phyloP scores from a whole-genome alignment of 2,797 vertebrate genomes.

The Hafferia zeledoni region DNA sequence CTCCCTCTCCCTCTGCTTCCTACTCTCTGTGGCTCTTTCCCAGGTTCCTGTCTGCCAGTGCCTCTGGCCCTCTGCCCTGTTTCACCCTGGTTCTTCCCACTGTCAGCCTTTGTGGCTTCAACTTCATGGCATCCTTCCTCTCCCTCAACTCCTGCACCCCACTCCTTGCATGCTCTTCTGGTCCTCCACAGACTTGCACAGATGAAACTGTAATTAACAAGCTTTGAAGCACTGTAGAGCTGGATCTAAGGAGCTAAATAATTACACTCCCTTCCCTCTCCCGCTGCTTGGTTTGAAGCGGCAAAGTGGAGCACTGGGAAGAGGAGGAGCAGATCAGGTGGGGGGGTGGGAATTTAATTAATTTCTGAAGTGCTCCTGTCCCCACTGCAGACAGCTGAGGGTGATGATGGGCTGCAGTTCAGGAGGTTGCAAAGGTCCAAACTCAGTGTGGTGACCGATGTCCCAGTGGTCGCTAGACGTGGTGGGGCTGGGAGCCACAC shows the following conservation, averaged over 20 bases:
- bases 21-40: not conserved
- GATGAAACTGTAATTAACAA: constrained; percentile 57
- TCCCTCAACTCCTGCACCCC: not conserved
- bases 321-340: constrained; percentile 19
- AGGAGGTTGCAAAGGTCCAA: not conserved
- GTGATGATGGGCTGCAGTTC: not conserved
- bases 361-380: constrained; percentile 9
- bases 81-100: not conserved
- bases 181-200: not conserved
- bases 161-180: not conserved
- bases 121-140: not conserved
- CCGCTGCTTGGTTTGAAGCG: not conserved
- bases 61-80: not conserved
- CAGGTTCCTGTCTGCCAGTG: rapidly evolving
- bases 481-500: rapidly evolving
- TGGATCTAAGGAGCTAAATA: constrained; percentile 49
- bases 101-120: not conserved
- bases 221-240: constrained; percentile 41
- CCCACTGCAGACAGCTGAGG: not conserved
- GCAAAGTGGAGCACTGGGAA: constrained; percentile 33
- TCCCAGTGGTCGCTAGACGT: not conserved
- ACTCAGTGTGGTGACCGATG: rapidly evolving
- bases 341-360: constrained; percentile 50
- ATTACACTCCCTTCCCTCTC: constrained; percentile 51
- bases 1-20: not conserved